phyloP scores from a whole-genome alignment of 2,797 vertebrate species.

The Brachyalestes nurse region DNA sequence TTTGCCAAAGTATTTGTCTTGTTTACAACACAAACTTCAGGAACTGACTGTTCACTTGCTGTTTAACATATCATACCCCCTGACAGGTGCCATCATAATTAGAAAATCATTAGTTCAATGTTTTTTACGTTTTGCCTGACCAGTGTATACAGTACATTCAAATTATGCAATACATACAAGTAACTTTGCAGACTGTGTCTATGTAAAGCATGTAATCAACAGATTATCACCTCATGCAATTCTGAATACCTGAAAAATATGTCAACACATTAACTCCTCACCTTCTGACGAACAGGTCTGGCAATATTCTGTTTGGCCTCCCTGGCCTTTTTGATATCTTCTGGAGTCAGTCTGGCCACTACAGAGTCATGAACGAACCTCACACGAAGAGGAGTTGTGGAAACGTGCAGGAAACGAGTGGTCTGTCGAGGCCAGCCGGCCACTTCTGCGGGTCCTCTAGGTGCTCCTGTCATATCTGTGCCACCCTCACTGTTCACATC shows the following conservation, averaged over 20 bases:
- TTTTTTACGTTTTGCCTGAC: no score
- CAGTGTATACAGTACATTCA: background rate
- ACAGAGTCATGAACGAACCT: constrained; percentile 74
- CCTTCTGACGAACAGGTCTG: constrained; percentile 79
- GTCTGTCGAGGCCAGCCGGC: constrained; percentile 65
- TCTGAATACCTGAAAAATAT: background rate
- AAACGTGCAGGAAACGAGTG: constrained; percentile 69
- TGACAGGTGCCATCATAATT: no score
- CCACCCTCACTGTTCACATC: constrained; percentile 39
- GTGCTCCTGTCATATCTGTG: constrained; percentile 8
- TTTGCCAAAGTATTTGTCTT: no score
- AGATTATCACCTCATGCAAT: no score
- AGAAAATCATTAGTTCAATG: no score
- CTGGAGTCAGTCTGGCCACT: constrained; percentile 77
- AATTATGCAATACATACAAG: background rate
- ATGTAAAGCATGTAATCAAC: background rate
- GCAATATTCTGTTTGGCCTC: constrained; percentile 72
- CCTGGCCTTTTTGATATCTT: constrained; percentile 83
- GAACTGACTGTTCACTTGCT: no score
- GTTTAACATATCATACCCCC: no score
- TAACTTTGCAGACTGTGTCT: no score
- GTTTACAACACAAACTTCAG: no score
- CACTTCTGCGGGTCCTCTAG: constrained; percentile 3
- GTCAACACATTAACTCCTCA: constrained; percentile 46
- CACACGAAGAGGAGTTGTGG: constrained; percentile 49